Base-by-base conservation (phyloP, 1,140 invertebrate genomes). In the Phymastichus coffea region DNA sequence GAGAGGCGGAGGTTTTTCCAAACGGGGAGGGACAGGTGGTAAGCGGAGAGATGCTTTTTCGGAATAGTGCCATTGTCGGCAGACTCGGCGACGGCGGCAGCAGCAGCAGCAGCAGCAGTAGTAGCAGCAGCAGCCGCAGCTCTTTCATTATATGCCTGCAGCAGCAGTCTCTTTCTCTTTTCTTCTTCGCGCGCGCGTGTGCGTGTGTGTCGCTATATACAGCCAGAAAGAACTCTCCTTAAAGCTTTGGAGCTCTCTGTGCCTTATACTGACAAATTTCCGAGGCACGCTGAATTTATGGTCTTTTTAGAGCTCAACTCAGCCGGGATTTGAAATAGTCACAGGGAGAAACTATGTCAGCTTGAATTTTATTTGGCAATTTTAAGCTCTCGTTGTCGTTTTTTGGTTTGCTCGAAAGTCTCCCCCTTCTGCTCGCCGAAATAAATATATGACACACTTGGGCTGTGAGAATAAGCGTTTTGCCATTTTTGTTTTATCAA, bases 21-120 rank as follows among this genome's bases (percentile, higher is more conserved):
- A 66, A 63, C 64, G 63, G 9, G 20, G 53, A 44, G 61, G 67
- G 73, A 73, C 74, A 76, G 74, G 74, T 77, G 72, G 70, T 67
- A 70, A 68, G 69, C 61, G 52, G 57, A 67, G 66, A 59, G 49
- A 41, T 2, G 38, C 47, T 43, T 49, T 51, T 58, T 58, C 15
- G 33, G n/a, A 47, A 37, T 47, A 20, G 43, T 3, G 44, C 14
- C 20, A 38, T 48, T 35, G 44, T 48, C n/a, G n/a, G n/a, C n/a
- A n/a, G n/a, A n/a, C n/a, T n/a, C n/a, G n/a, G n/a, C n/a, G n/a
- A n/a, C n/a, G n/a, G n/a, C n/a, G n/a, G 19, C 43, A 4, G 22
- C 23, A 20, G 44, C 17, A 17, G 44, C 4, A 7, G 25, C 44
- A 28, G 2, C 41, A 6, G 26, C 3, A 30, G 25, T 20, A 33